Percentiles rank a stretch among this genome's conserved stretches.
phyloP scores from a whole-genome alignment of 2,888 invertebrate species.

The Protodeltote pygarga region DNA sequence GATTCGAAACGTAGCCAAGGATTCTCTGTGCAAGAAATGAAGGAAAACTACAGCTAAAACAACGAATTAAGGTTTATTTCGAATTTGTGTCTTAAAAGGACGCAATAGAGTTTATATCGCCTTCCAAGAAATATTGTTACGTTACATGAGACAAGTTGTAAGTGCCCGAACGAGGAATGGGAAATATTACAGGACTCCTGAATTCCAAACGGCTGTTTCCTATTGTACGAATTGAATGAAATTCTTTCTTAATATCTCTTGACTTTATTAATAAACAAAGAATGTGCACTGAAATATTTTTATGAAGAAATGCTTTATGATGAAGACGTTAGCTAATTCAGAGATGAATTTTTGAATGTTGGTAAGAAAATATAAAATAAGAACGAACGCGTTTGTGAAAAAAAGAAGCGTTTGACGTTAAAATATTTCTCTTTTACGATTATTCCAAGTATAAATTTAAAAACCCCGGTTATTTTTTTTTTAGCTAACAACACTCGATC shows the following conservation, averaged over 20 bases:
- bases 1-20: conserved; percentile 30
- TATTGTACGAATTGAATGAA: conserved; percentile 49
- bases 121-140: conserved; percentile 4
- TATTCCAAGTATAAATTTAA: too few relatives aligned
- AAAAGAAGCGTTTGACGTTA: background rate
- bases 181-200: conserved; percentile 43
- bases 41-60: conserved; percentile 20
- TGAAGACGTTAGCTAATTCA: background rate
- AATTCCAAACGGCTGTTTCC: conserved; percentile 38
- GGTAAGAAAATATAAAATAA: background rate
- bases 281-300: conserved; percentile 38
- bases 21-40: conserved; percentile 9
- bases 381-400: too few relatives aligned
- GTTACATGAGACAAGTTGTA: conserved; percentile 19
- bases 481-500: too few relatives aligned
- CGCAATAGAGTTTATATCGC: conserved; percentile 23
- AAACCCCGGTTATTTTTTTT: too few relatives aligned
- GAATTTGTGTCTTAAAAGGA: conserved; percentile 8
- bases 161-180: conserved; percentile 31
- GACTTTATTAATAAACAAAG: conserved; percentile 42
- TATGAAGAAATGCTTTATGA: conserved; percentile 23
- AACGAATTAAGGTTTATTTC: conserved; percentile 1
- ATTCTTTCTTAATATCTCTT: conserved; percentile 40
- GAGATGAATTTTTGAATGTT: background rate
- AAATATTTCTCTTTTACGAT: background rate